Base-by-base conservation (phyloP, 2,888 invertebrate genomes). In the Agapostemon virescens region DNA sequence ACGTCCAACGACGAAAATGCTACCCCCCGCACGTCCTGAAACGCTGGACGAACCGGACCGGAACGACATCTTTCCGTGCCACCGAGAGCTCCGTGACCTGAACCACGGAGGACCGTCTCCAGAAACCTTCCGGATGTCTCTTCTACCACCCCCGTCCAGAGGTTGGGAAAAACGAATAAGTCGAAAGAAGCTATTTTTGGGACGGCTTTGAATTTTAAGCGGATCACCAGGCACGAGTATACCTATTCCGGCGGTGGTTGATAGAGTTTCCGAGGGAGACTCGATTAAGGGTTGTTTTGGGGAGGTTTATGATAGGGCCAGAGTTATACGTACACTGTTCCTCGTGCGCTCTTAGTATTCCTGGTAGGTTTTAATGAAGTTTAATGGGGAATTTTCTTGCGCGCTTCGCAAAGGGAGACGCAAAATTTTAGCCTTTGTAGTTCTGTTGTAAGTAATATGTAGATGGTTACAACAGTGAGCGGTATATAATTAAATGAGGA, bases 11-110 rank as follows among this genome's bases (percentile, higher is more conserved):
- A 55, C 55, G 55, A 55, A 55, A 55, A 26, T 55, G 9, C 26
- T 15, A 1, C 2, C 26, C 5, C 55, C 23, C 55, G 55, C 15
- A 26, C 23, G 55, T 55, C 55, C 23, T 15, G 55, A 26, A 55
- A 55, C 26, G 55, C 55, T 26, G 55, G 55, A 26, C 55, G 55
- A 55, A 61, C 75, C n/a, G 55, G 64, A 17, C 20, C 58, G 20
- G 55, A 40, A 36, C 45, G 38, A 49, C 52, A 23, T 55, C 36
- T 42, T 42, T 15, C 36, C 40, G 26, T 72, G 64, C 15, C 23
- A 55, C 26, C 69, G 55, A 26, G 55, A 55, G 55, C 55, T 15
- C 55, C 55, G 26, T 55, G 55, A 26, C 55, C 55, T 15, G 55
- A 55, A 55, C 55, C 55, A 26, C 55, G 55, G 26, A 1, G 26